A percentile compares a stretch with the other conserved stretches of the same genome.
These are phyloP conservation scores for Meteorus cinctellus DNA, from an alignment of 2,888 invertebrate species.

Conservation along the genomic window DNA sequence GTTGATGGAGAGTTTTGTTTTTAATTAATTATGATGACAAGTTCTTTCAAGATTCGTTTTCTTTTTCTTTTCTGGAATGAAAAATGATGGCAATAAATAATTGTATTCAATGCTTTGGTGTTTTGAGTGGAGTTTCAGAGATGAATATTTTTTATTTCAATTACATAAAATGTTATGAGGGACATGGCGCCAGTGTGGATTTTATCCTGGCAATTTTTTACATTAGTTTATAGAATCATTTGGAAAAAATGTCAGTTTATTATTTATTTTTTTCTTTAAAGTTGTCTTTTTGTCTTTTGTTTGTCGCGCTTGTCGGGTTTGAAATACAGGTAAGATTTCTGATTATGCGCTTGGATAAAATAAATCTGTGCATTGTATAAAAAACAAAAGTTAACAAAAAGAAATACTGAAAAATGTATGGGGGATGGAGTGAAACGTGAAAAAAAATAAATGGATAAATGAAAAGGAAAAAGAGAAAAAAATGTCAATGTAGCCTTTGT, in stretches of 20 bases:
- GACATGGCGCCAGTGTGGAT: too few species aligned
- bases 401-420: not conserved
- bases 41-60: too few species aligned
- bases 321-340: conserved; percentile 17
- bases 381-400: conserved; percentile 1
- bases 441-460: not conserved
- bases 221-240: not conserved
- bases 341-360: conserved; percentile 7
- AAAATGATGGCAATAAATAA: too few species aligned
- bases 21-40: too few species aligned
- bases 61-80: too few species aligned
- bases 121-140: too few species aligned
- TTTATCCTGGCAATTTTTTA: too few species aligned
- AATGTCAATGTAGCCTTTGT: conserved; percentile 16
- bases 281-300: conserved; percentile 4
- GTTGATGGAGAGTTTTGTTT: too few species aligned
- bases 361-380: conserved; percentile 18
- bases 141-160: too few species aligned
- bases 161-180: too few species aligned
- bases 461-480: too few species aligned
- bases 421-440: not conserved
- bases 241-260: not conserved
- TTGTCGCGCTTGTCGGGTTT: not conserved
- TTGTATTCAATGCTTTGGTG: too few species aligned
- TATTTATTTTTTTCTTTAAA: not conserved